Conservation (phyloP, 2,888 invertebrate genomes). For the Eristalis tenax region DNA sequence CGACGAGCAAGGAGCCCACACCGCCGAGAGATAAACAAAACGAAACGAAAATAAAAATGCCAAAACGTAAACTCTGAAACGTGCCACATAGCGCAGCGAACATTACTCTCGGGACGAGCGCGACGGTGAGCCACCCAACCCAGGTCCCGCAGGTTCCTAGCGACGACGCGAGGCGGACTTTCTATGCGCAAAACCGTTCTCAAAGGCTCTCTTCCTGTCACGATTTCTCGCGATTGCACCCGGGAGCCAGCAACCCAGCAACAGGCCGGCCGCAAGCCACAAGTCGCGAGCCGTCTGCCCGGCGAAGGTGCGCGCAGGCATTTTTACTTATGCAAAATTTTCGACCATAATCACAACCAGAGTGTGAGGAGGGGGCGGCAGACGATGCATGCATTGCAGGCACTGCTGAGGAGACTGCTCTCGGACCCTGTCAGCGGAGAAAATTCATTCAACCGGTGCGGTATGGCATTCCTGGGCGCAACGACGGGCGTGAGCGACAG, state of each 20-base stretch:
- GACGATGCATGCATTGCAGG: no score
- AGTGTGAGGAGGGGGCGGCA: not conserved
- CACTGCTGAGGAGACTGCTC: not conserved
- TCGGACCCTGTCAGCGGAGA: constrained; percentile 14
- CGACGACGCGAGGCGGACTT: not conserved
- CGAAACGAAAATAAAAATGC: not conserved
- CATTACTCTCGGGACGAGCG: not conserved
- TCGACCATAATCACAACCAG: not conserved
- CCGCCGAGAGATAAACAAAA: not conserved
- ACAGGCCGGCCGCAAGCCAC: not conserved
- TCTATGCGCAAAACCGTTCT: not conserved
- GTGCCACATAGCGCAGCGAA: not conserved
- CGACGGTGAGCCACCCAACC: not conserved
- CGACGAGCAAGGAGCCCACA: not conserved
- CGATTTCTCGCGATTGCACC: not conserved
- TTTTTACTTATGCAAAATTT: not conserved
- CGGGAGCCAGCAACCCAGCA: not conserved
- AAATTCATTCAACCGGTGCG: constrained; percentile 35
- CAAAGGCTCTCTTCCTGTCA: not conserved
- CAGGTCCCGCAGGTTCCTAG: not conserved
- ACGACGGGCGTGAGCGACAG: not conserved
- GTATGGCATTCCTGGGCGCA: constrained; percentile 18
- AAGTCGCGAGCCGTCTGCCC: not conserved
- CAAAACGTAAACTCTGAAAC: not conserved
- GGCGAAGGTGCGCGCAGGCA: not conserved